Base-by-base conservation (phyloP, 2,888 invertebrate genomes). In the Apamea epomidion region DNA sequence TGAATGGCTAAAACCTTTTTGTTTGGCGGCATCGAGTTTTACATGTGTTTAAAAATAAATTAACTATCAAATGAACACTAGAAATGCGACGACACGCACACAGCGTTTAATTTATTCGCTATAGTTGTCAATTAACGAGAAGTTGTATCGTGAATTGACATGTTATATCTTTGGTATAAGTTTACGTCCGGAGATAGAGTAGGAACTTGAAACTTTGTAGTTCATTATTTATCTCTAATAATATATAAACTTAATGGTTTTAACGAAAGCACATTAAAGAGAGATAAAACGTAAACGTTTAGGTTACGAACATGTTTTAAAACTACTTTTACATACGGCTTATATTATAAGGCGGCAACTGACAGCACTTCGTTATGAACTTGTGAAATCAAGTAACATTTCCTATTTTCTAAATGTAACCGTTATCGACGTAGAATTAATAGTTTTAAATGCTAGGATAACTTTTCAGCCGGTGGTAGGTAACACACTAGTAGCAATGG, bases 11-110 rank as follows among this genome's bases (percentile, higher is more conserved):
- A 89, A 85, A 83, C 87, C 90, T 89, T 89, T 89, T 85, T 89
- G 90, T 85, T 84, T 78, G 82, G 85, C 87, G 87, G 82, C 84
- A 76, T 82, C 74, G 72, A 65, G 85, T 84, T 81, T 85, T 84
- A 90, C 89, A 90, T 89, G 80, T 88, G 89, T 86, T 88, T 90
- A 90, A 90, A 90, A 90, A 89, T 90, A 90, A 90, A 90, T 88
- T 85, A 90, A 88, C 87, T 81, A 88, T 89, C 80, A 88, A 90
- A 90, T 87, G 88, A 89, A 89, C 88, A 86, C 85, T 88, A 87
- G 89, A 85, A 89, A 88, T 90, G 88, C 85, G 51, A 48, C 48
- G 80, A 69, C 89, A 90, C 82, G 89, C 68, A 73, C 85, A 51
- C 69, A 45, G 42, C 71, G 25, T 12, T 82, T 80, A 82, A 90